Evolutionary conservation across 2,888 invertebrate genomes (phyloP).

Genomic region (Drosophila leonis): DNA sequence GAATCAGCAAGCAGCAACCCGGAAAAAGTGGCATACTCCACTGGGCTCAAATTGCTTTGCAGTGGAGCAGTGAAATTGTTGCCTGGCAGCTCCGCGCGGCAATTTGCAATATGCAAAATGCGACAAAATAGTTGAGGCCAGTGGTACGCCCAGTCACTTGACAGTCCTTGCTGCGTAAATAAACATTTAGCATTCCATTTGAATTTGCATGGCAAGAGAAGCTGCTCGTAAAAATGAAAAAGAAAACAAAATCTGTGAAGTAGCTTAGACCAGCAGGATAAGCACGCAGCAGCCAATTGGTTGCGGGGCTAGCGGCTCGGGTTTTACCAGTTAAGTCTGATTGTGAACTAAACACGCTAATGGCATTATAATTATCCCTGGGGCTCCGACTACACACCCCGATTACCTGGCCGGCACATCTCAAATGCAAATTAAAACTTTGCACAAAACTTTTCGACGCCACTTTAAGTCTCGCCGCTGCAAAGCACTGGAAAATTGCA

Average conservation of each 20-base stretch:
- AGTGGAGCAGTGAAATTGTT: constrained; percentile 34
- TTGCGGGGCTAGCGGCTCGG: constrained; percentile 25
- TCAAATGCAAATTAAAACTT: constrained; percentile 75
- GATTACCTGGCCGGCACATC: constrained; percentile 41
- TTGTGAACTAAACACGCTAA: constrained; percentile 79
- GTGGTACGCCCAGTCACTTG: constrained; percentile 59
- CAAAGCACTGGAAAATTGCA: constrained; percentile 65
- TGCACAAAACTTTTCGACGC: constrained; percentile 59
- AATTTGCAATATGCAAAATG: constrained; percentile 75
- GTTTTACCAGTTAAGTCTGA: constrained; percentile 62
- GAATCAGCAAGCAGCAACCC: constrained; percentile 36
- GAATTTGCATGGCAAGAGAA: constrained; percentile 61
- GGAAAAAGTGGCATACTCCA: constrained; percentile 35
- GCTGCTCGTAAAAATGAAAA: constrained; percentile 14
- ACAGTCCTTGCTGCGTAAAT: constrained; percentile 64
- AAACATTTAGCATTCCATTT: constrained; percentile 78
- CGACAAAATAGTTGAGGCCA: constrained; percentile 68
- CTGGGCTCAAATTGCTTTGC: constrained; percentile 57
- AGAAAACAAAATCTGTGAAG: not conserved
- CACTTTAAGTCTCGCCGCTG: constrained; percentile 65
- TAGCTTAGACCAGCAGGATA: constrained; percentile 40
- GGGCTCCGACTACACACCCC: constrained; percentile 34
- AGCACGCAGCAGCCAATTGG: constrained; percentile 67
- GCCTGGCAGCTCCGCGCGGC: constrained; percentile 42
- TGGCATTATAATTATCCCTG: constrained; percentile 80